Conservation (phyloP, 2,113 vertebrate genomes). For the Hiodon tergisus region DNA sequence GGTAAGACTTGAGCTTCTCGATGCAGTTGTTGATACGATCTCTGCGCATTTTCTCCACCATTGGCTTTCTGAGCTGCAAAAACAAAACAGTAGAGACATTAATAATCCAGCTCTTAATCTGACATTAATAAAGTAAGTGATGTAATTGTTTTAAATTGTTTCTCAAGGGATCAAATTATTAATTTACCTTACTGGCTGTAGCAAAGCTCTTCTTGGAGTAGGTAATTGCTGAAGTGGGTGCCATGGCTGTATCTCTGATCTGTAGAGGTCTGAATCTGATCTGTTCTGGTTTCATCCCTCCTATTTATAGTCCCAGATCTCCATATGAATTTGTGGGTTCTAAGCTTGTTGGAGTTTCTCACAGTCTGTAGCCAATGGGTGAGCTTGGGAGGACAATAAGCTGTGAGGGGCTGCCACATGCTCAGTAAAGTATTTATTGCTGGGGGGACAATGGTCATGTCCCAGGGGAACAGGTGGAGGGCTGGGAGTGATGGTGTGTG, state of each 20-base stretch:
- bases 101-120: background rate
- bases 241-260: constrained; percentile 3
- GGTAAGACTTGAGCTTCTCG: constrained; percentile 15
- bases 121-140: background rate
- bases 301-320: constrained; percentile 19
- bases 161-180: background rate
- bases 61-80: constrained; percentile 11
- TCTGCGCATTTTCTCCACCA: constrained; percentile 25
- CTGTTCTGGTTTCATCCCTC: constrained; percentile 6
- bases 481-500: background rate
- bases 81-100: constrained; percentile 11
- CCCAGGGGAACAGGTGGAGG: constrained; percentile 17
- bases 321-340: constrained; percentile 20
- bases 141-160: background rate
- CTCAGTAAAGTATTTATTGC: constrained; percentile 16
- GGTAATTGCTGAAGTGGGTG: background rate
- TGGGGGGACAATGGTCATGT: constrained; percentile 9
- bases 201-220: constrained; percentile 8
- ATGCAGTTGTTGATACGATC: constrained; percentile 19
- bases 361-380: constrained; percentile 23
- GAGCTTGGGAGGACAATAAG: constrained; percentile 13
- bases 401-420: constrained; percentile 17
- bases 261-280: background rate
- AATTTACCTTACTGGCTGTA: constrained; percentile 12
- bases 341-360: constrained; percentile 20